phyloP scores from a whole-genome alignment of 2,113 vertebrate species.

The Toxotes jaculatrix region DNA sequence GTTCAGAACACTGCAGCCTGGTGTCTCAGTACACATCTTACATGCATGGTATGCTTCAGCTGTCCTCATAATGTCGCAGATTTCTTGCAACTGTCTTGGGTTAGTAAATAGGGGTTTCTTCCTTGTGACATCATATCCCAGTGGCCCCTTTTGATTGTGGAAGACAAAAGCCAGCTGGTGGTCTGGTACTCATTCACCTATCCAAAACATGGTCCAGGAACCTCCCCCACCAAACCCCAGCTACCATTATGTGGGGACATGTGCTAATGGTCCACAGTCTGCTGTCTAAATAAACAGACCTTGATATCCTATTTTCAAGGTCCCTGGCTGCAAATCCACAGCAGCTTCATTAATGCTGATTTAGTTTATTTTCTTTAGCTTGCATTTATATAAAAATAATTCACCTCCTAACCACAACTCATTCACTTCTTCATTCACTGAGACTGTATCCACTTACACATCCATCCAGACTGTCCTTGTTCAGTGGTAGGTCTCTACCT shows the following conservation, averaged over 20 bases:
- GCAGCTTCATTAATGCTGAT: background rate
- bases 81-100: constrained; percentile 9
- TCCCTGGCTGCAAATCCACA: background rate
- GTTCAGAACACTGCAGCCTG: background rate
- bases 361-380: background rate
- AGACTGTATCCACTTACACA: background rate
- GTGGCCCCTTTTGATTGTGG: constrained; percentile 48
- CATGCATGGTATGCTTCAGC: background rate
- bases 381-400: constrained; percentile 11
- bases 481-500: constrained; percentile 1
- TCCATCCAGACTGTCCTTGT: background rate
- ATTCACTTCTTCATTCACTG: constrained; percentile 19
- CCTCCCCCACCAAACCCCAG: constrained; percentile 30
- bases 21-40: background rate
- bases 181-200: constrained; percentile 56
- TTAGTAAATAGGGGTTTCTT: constrained; percentile 38
- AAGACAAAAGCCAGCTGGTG: constrained; percentile 62
- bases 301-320: background rate
- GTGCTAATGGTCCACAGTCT: constrained; percentile 48
- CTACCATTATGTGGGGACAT: constrained; percentile 17
- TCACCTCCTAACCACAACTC: background rate
- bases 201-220: constrained; percentile 46
- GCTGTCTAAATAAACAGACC: constrained; percentile 49
- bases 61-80: constrained; percentile 4
- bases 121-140: constrained; percentile 43